Conservation (phyloP, 2,113 vertebrate genomes). For the Pteropus alecto region DNA sequence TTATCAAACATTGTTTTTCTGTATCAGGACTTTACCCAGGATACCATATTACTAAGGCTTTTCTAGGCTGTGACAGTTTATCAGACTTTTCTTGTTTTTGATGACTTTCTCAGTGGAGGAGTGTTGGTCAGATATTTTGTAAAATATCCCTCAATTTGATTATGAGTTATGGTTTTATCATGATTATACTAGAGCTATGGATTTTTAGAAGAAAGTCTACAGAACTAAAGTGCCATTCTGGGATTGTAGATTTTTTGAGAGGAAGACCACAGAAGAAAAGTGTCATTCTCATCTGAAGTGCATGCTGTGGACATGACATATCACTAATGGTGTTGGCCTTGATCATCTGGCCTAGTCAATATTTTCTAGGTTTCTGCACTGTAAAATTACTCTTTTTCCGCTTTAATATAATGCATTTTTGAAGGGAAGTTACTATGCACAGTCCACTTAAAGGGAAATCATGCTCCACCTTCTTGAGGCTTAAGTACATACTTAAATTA, state of each 20-base stretch:
- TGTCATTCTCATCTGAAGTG: not conserved
- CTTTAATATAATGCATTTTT: not conserved
- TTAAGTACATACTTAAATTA: not conserved
- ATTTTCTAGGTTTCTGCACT: not conserved
- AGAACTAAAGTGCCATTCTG: not conserved
- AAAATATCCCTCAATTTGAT: not conserved
- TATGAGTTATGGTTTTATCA: not conserved
- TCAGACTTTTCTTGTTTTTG: not conserved
- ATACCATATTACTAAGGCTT: too few species aligned
- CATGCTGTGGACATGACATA: not conserved
- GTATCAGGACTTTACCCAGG: not conserved
- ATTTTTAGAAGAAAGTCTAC: not conserved
- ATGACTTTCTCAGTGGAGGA: not conserved
- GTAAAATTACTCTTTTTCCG: not conserved
- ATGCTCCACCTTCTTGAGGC: not conserved
- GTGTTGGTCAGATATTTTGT: not conserved
- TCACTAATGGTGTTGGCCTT: not conserved
- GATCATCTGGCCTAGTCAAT: not conserved
- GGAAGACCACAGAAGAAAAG: not conserved
- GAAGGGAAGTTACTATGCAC: not conserved
- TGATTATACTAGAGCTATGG: not conserved
- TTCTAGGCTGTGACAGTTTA: not conserved
- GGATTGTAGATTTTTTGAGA: not conserved
- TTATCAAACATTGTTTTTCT: not conserved
- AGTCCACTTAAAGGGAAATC: not conserved